Evolutionary conservation across 2,888 invertebrate species (phyloP), one percentile per base, ranked within the genome.

Genomic region (Trimorus sp.): DNA sequence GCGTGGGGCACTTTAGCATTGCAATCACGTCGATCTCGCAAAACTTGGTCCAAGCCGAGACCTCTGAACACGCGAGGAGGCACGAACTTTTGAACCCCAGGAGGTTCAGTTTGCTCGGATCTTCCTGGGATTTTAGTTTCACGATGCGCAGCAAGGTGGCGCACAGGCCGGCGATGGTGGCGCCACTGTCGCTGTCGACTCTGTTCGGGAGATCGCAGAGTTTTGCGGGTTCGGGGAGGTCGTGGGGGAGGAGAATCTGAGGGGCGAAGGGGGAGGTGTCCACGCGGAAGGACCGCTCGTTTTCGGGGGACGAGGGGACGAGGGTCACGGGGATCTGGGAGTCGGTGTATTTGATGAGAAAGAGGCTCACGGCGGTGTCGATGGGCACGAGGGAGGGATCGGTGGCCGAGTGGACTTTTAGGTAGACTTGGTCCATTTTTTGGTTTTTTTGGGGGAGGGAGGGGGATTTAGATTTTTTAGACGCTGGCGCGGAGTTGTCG

Each of bases 1-100:
- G 93, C 14, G 90, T 48, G 26, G 45, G 45, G 94, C 85, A n/a
- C 92, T 93, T 93, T 0, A 95, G 92, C 0, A 95, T 93, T 68
- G 92, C 90, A 11, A 96, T 93, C 54, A 97, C 92, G 89, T 97
- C 96, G 4, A 96, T 93, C 93, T 98, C 98, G 93, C 98, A 98
- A 90, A 97, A 97, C 88, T 96, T 96, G 0, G 98, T 98, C 98
- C 98, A 98, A 49, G 96, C 93, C 8, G 97, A 97, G 8, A 94
- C 94, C 92, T 97, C 97, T 37, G 97, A 95, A 68, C 97, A 97
- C 1, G 97, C 95, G 87, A 96, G 93, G 12, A 98, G 92, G 88
- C 97, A 97, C 68, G 96, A 94, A 81, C 94, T 94, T 79, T 97
- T 95, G 88, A 97, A 98, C 0, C 97, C 97, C 12, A 97, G 92